phyloP scores from a whole-genome alignment of 2,113 vertebrate genomes.

The Scomber colias region DNA sequence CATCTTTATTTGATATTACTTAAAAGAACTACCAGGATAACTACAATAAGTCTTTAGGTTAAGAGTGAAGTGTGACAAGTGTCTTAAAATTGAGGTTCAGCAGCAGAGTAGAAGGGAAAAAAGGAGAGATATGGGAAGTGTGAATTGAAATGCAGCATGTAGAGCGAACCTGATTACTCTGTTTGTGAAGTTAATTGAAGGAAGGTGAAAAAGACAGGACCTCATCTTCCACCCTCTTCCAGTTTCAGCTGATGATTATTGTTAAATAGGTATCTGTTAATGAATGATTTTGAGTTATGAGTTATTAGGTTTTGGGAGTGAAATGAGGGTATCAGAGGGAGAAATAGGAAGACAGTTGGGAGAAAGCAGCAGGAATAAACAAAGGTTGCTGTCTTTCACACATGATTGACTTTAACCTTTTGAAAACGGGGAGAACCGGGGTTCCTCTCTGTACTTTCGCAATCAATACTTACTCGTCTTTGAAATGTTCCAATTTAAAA shows the following conservation, averaged over 20 bases:
- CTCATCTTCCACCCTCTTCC: conserved; percentile 86
- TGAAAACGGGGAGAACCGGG: conserved; percentile 88
- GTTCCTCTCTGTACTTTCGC: conserved; percentile 80
- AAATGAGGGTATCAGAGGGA: conserved; percentile 31
- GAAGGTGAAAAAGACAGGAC: conserved; percentile 89
- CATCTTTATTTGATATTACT: conserved; percentile 6
- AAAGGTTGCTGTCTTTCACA: conserved; percentile 89
- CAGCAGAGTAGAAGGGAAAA: not conserved
- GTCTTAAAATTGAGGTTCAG: conserved; percentile 23
- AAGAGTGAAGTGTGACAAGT: not conserved
- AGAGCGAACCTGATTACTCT: conserved; percentile 87
- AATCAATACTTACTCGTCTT: conserved; percentile 92
- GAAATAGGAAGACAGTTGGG: conserved; percentile 14
- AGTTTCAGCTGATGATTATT: conserved; percentile 94
- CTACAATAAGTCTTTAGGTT: not conserved
- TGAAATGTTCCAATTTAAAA: conserved; percentile 87
- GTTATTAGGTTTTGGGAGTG: conserved; percentile 84
- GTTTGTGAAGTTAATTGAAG: conserved; percentile 94
- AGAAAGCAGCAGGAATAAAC: conserved; percentile 50
- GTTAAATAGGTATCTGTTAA: conserved; percentile 92
- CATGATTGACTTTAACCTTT: conserved; percentile 95
- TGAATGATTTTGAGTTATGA: conserved; percentile 87
- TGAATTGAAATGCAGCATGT: conserved; percentile 91
- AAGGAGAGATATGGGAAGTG: conserved; percentile 1
- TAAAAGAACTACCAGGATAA: not conserved